These are phyloP conservation scores for Peromyscus leucopus DNA, from an alignment of 2,113 vertebrate species.

Conservation along the genomic window DNA sequence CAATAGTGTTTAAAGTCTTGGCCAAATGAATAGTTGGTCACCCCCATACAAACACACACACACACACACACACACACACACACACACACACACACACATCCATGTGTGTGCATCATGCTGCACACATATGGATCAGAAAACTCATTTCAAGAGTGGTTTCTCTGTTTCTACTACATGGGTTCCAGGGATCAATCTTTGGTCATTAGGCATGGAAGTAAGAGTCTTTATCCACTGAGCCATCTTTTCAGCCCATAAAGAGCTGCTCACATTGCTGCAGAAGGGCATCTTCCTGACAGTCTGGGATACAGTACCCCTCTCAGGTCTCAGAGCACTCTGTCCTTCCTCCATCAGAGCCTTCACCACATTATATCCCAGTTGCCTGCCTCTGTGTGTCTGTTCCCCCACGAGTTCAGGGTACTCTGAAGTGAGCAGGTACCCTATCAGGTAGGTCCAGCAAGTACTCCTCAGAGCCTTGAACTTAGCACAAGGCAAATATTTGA, in stretches of 20 bases:
- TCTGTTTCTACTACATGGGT: background rate
- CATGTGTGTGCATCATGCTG: background rate
- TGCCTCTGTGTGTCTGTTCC: background rate
- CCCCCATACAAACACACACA: too few species aligned
- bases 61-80: background rate
- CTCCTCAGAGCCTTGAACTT: background rate
- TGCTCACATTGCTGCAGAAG: background rate
- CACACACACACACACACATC: background rate
- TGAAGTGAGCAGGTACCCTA: background rate
- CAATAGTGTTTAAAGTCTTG: background rate
- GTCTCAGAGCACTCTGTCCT: background rate
- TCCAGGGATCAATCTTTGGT: background rate
- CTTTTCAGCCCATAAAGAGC: background rate
- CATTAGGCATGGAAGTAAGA: background rate
- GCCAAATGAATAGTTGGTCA: background rate
- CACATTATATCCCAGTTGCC: background rate
- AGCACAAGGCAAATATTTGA: background rate
- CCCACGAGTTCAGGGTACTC: background rate
- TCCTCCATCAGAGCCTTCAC: background rate
- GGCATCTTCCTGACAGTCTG: background rate
- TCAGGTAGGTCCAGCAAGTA: background rate
- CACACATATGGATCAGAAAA: too few species aligned
- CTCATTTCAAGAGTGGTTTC: background rate
- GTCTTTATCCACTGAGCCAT: background rate
- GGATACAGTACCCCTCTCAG: background rate